Evolutionary conservation across 1,140 invertebrate species (phyloP), one percentile per base, ranked within the genome.

Genomic region (Adoxophyes honmai): DNA sequence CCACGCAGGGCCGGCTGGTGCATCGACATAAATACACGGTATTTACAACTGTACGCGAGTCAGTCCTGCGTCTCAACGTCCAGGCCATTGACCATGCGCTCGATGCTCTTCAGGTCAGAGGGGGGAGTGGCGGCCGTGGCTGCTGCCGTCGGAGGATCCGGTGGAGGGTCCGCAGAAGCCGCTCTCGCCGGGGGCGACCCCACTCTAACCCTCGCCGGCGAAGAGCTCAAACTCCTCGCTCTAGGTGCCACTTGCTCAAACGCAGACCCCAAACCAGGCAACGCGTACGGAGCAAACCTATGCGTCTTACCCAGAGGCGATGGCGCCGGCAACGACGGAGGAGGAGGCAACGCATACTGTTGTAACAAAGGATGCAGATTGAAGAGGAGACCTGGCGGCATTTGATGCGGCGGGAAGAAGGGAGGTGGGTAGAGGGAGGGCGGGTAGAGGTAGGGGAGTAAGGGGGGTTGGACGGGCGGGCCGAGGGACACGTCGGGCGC

Each of bases 41-140:
- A 88, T 88, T 61, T 88, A 88, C 85, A 88, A 62, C 61, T 58
- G 57, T 60, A 64, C 62, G 68, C 66, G 64, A 75, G 78, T 88
- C 85, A 88, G 78, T 88, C 85, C 85, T 83, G 80, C 28, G 82
- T 81, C 79, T 95, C 94, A 42, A 94, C 93, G 81, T 98, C 96
- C 18, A 98, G 89, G 0, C 96, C 97, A 86, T 98, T 98, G 60
- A 98, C 96, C 97, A 98, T 98, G 79, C 97, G 97, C 87, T 98
- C 97, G 87, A 98, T 98, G 85, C 94, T 97, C 88, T 98, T 98
- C 57, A 98, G 91, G 87, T 98, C 96, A 70, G 92, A 92, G 58
- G 94, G 90, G 56, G 90, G 63, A 78, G 77, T 66, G 21, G 75
- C 69, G 35, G 39, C 42, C 7, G 58, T 79, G 66, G 73, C 42